A percentile compares a stretch with the other conserved stretches of the same genome.
Evolutionary conservation across 1,140 invertebrate species (phyloP).

Genomic region (Ceratina calcarata): DNA sequence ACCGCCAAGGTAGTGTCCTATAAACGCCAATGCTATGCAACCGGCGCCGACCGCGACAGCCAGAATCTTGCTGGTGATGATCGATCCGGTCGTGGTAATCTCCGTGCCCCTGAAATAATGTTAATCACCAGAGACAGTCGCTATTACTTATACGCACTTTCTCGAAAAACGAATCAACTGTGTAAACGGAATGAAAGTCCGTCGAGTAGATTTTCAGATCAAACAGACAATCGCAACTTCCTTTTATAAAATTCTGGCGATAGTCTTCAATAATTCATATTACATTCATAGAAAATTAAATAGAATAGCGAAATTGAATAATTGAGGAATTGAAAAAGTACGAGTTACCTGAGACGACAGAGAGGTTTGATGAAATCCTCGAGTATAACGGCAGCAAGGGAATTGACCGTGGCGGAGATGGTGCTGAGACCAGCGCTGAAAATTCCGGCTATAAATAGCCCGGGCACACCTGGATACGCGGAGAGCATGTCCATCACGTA

Average conservation of each 20-base stretch:
- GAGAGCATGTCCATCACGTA: conserved; percentile 90
- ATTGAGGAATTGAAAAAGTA: no score
- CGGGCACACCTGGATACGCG: conserved; percentile 84
- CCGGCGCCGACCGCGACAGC: conserved; percentile 85
- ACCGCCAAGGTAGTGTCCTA: conserved; percentile 86
- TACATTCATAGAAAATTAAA: no score
- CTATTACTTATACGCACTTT: no score
- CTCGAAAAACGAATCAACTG: no score
- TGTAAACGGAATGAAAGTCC: no score
- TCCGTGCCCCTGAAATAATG: conserved; percentile 53
- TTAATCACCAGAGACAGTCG: no score
- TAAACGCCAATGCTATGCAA: conserved; percentile 86
- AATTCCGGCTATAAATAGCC: conserved; percentile 82
- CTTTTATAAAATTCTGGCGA: no score
- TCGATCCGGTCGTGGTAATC: conserved; percentile 53
- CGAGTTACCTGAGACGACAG: conserved; percentile 56
- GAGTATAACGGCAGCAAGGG: conserved; percentile 90
- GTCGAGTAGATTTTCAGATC: no score
- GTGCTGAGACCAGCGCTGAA: conserved; percentile 90
- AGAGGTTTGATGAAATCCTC: conserved; percentile 87
- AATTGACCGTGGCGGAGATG: conserved; percentile 91
- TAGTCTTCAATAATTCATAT: no score
- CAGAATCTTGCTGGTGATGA: conserved; percentile 80
- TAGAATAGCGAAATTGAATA: no score
- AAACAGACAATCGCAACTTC: no score